Conservation (phyloP, 2,888 invertebrate genomes). For the Athetis lepigone region DNA sequence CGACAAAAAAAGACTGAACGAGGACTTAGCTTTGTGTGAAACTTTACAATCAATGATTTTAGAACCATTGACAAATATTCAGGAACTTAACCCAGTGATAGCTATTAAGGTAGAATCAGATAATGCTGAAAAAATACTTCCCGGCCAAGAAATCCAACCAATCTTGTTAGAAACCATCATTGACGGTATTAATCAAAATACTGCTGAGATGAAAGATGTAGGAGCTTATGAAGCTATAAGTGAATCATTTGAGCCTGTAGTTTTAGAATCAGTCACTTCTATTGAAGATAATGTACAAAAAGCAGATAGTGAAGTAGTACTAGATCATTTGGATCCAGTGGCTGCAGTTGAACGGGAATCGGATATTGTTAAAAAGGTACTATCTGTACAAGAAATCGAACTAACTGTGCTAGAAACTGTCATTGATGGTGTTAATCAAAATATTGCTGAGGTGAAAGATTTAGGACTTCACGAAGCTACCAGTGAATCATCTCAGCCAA, state of each 20-base stretch:
- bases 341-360: too few relatives aligned
- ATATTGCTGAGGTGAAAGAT: too few relatives aligned
- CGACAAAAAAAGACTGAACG: not conserved
- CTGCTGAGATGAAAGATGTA: not conserved
- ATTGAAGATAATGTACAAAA: not conserved
- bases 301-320: too few relatives aligned
- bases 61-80: not conserved
- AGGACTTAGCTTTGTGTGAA: conserved; percentile 2
- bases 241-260: not conserved
- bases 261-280: conserved; percentile 7
- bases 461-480: too few relatives aligned
- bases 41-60: conserved; percentile 1
- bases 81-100: not conserved
- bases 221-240: conserved; percentile 1
- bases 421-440: too few relatives aligned
- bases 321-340: too few relatives aligned
- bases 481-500: too few relatives aligned
- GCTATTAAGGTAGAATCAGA: not conserved
- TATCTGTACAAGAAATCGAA: too few relatives aligned
- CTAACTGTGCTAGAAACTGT: too few relatives aligned
- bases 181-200: conserved; percentile 3
- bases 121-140: not conserved
- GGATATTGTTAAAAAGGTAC: too few relatives aligned
- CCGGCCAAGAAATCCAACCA: conserved; percentile 5
- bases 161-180: conserved; percentile 5